Evolutionary conservation across 2,113 vertebrate genomes (phyloP).

Genomic region (Tretioscincus oriximinensis): DNA sequence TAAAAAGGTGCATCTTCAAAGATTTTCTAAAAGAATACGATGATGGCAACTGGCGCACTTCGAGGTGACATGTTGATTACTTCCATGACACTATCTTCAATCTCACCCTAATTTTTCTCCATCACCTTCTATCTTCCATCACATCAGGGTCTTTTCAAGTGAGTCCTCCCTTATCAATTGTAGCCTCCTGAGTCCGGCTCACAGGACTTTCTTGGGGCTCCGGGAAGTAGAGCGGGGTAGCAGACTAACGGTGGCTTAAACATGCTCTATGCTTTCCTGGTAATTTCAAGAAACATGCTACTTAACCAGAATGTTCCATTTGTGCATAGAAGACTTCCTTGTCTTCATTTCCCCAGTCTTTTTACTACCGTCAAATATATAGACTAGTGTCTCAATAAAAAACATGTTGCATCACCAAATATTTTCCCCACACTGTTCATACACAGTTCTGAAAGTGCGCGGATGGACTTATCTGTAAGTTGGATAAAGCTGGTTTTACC

Average conservation of each 20-base stretch:
- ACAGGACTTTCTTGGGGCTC: too few species aligned
- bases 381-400: constrained; percentile 25
- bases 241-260: background rate
- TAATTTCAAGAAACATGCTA: background rate
- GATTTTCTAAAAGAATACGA: too few species aligned
- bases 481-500: constrained; percentile 58
- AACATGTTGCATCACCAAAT: constrained; percentile 45
- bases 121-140: too few species aligned
- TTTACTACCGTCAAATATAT: constrained; percentile 18
- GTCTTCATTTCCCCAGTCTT: constrained; percentile 31
- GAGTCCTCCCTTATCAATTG: too few species aligned
- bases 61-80: background rate
- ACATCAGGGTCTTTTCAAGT: too few species aligned
- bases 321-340: background rate
- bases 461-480: constrained; percentile 42
- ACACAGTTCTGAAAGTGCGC: constrained; percentile 56
- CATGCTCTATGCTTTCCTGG: background rate
- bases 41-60: too few species aligned
- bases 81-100: too few species aligned
- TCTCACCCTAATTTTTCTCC: too few species aligned
- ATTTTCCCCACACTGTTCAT: constrained; percentile 46
- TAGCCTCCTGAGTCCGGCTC: too few species aligned
- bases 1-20: too few species aligned
- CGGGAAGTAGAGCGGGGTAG: too few species aligned
- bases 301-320: constrained; percentile 7